Conservation (phyloP, 2,888 invertebrate genomes). For the Syritta pipiens region DNA sequence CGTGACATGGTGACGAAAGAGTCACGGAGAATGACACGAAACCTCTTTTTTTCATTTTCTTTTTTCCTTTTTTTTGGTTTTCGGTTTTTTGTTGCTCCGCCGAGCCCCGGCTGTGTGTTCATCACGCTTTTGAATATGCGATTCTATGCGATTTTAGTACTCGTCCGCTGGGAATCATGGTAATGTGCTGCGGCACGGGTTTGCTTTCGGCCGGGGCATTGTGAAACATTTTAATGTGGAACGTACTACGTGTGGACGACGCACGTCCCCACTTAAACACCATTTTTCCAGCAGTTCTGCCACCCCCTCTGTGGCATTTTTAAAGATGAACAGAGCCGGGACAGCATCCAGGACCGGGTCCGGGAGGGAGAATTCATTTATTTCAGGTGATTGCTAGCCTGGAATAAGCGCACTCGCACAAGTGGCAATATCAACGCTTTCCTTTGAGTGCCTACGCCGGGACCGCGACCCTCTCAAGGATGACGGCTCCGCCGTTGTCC, state of each 20-base stretch:
- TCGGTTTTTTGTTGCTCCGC: too few relatives aligned
- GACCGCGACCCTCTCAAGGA: background rate
- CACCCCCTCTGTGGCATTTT: slow-evolving; percentile 31
- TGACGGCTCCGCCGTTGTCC: too few relatives aligned
- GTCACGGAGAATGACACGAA: slow-evolving; percentile 52
- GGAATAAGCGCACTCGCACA: slow-evolving; percentile 29
- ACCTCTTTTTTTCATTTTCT: slow-evolving; percentile 32
- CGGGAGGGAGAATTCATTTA: slow-evolving; percentile 50
- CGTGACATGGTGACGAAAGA: slow-evolving; percentile 68
- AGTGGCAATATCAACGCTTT: slow-evolving; percentile 40
- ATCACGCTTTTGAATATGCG: slow-evolving; percentile 51
- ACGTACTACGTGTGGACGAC: slow-evolving; percentile 52
- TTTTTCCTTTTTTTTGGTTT: too few relatives aligned
- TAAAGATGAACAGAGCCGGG: slow-evolving; percentile 7
- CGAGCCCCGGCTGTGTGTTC: too few relatives aligned
- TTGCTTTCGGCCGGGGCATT: slow-evolving; percentile 51
- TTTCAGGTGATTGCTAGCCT: slow-evolving; percentile 46
- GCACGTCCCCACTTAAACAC: slow-evolving; percentile 57
- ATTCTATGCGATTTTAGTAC: slow-evolving; percentile 52
- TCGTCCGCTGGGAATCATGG: slow-evolving; percentile 57
- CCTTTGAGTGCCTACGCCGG: slow-evolving; percentile 6
- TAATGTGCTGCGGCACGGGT: slow-evolving; percentile 54
- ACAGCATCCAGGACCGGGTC: too few relatives aligned
- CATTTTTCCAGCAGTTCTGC: slow-evolving; percentile 42
- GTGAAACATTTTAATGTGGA: slow-evolving; percentile 58